Evolutionary conservation across 2,888 invertebrate species (phyloP).

Genomic region (Ecdyonurus torrentis): DNA sequence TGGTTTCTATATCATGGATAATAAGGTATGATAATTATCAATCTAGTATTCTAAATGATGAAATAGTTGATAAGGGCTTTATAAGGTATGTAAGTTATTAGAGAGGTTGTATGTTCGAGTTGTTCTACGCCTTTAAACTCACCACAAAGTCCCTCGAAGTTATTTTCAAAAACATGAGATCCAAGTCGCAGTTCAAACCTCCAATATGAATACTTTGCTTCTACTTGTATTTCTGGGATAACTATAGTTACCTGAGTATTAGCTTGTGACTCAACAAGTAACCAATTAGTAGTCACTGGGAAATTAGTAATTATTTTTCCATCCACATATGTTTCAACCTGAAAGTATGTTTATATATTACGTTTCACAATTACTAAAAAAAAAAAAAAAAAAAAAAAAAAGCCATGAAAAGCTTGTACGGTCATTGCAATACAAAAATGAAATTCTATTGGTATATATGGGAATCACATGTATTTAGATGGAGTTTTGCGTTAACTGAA

Average conservation of each 20-base stretch:
- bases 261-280: conserved; percentile 35
- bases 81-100: too few relatives aligned
- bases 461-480: too few relatives aligned
- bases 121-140: too few relatives aligned
- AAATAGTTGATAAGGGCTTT: too few relatives aligned
- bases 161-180: conserved; percentile 50
- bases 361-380: background rate
- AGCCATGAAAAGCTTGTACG: too few relatives aligned
- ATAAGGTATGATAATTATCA: too few relatives aligned
- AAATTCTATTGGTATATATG: too few relatives aligned
- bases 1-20: too few relatives aligned
- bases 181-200: conserved; percentile 39
- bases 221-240: conserved; percentile 49
- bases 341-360: conserved; percentile 14
- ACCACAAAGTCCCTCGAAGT: conserved; percentile 67
- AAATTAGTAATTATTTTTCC: conserved; percentile 26
- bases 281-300: conserved; percentile 44
- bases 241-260: conserved; percentile 44
- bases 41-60: too few relatives aligned
- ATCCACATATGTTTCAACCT: conserved; percentile 35
- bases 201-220: conserved; percentile 33
- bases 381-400: background rate
- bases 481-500: too few relatives aligned
- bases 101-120: too few relatives aligned
- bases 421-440: too few relatives aligned